Evolutionary conservation across 2,888 invertebrate species (phyloP).

Genomic region (Drosophila nr. perissopoda): DNA sequence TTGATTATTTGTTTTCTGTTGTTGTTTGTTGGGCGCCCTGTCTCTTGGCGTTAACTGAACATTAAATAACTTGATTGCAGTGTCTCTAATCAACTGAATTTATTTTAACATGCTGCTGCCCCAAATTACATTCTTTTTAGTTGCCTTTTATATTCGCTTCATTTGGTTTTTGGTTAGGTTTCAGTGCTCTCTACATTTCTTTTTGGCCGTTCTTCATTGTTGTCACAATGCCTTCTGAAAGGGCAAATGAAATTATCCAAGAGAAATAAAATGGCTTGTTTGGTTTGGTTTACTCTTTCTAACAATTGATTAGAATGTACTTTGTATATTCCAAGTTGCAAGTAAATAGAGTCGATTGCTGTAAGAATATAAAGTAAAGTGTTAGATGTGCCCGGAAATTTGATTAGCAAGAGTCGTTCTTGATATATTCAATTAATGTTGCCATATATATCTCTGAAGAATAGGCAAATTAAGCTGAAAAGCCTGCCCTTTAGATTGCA

Average conservation of each 20-base stretch:
- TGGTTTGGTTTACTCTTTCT: constrained; percentile 22
- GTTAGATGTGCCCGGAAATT: constrained; percentile 33
- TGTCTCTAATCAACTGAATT: constrained; percentile 38
- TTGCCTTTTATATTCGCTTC: constrained; percentile 30
- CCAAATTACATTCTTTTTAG: constrained; percentile 38
- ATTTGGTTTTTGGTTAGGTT: constrained; percentile 22
- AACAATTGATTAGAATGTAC: constrained; percentile 52
- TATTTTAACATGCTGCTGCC: constrained; percentile 24
- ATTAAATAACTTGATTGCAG: constrained; percentile 67
- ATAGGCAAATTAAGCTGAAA: constrained; percentile 23
- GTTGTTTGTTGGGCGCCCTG: constrained; percentile 10
- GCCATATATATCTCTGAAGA: constrained; percentile 2
- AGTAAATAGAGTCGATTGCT: constrained; percentile 24
- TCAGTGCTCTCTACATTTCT: constrained; percentile 1
- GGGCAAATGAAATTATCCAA: constrained; percentile 58
- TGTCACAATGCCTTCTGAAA: constrained; percentile 38
- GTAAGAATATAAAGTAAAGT: constrained; percentile 29
- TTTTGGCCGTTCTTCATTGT: constrained; percentile 34
- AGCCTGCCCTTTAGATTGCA: constrained; percentile 14
- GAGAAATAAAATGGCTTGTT: constrained; percentile 45
- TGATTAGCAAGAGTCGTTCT: constrained; percentile 24
- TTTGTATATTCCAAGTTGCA: constrained; percentile 31
- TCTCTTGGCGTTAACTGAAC: constrained; percentile 67
- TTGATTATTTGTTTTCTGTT: background rate
- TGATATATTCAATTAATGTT: constrained; percentile 16